Base-by-base conservation (phyloP, 2,113 vertebrate genomes). In the Cardinalis cardinalis region DNA sequence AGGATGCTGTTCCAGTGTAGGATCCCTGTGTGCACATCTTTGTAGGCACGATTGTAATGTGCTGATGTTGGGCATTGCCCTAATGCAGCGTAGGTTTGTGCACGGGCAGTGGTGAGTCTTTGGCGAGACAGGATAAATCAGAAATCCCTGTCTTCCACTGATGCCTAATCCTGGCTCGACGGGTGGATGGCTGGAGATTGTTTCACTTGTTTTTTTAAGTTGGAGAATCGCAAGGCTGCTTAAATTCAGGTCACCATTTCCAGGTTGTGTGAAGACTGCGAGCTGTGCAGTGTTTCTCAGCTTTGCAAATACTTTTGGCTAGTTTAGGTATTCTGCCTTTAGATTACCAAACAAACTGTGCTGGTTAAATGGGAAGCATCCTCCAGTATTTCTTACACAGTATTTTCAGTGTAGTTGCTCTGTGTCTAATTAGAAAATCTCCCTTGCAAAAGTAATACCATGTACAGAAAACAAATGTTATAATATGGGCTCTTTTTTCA, bases 21-120 rank as follows among this genome's bases (percentile, higher is more conserved):
- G 72, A 70, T 48, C 71, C 58, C 52, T 1, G 0, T 41, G 32
- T 53, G 68, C 0, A 0, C 59, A 36, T 88, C 83, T 53, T 34
- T 73, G 86, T 3, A 83, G 75, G 88, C 80, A 88, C 0, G 64
- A 29, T 18, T 75, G 87, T 5, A 88, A 93, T 84, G 88, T 88
- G 92, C 94, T 94, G 92, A 95, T 44, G 73, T 13, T 34, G 84
- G 70, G 61, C 94, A 94, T 77, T 90, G 76, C 61, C 84, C 84
- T 92, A 63, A 84, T 34, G 65, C 6, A 0, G 2, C 9, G 44
- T 10, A 77, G 84, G 80, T 87, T 63, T 81, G 61, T 20, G 28
- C 61, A 55, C 48, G 69, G 77, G 40, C 1, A 4, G 65, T 3
- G 5, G 34, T 7, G 69, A 77, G 73, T 73, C 56, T 71, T 77